A percentile compares a stretch with the other conserved stretches of the same genome.
Evolutionary conservation across 2,113 vertebrate species (phyloP).

Genomic region (Pyxicephalus adspersus): DNA sequence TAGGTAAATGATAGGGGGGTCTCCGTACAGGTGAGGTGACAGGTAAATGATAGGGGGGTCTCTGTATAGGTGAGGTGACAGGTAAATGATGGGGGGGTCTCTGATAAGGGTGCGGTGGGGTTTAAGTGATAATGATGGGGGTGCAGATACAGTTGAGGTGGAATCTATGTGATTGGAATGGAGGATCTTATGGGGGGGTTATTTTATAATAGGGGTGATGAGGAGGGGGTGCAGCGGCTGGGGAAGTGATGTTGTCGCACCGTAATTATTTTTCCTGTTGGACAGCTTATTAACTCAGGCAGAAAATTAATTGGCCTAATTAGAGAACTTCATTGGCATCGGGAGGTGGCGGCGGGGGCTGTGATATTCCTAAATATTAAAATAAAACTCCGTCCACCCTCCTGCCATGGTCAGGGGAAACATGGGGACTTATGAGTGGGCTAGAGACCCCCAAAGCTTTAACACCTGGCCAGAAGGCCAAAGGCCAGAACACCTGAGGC

Average conservation of each 20-base stretch:
- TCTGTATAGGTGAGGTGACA: no score
- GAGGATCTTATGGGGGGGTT: background rate
- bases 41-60: no score
- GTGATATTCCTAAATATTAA: background rate
- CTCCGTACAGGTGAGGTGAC: no score
- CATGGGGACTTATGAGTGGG: no score
- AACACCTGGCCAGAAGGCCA: no score
- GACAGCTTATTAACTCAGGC: conserved; percentile 82
- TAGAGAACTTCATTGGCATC: conserved; percentile 78
- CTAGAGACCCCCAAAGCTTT: no score
- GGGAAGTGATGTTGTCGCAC: conserved; percentile 72
- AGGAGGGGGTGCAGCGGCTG: background rate
- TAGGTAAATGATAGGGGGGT: conserved; percentile 42
- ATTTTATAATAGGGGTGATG: conserved; percentile 13
- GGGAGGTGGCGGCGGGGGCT: conserved; percentile 70
- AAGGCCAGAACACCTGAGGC: no score
- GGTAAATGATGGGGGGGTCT: background rate
- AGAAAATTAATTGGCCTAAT: conserved; percentile 84
- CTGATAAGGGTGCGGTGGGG: no score
- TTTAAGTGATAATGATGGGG: no score
- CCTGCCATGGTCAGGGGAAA: no score
- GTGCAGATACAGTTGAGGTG: no score
- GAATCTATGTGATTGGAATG: no score
- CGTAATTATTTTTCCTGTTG: conserved; percentile 77
- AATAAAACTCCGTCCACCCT: conserved; percentile 4